Conservation (phyloP, 2,797 vertebrate species). For the Chloroceryle inda region DNA sequence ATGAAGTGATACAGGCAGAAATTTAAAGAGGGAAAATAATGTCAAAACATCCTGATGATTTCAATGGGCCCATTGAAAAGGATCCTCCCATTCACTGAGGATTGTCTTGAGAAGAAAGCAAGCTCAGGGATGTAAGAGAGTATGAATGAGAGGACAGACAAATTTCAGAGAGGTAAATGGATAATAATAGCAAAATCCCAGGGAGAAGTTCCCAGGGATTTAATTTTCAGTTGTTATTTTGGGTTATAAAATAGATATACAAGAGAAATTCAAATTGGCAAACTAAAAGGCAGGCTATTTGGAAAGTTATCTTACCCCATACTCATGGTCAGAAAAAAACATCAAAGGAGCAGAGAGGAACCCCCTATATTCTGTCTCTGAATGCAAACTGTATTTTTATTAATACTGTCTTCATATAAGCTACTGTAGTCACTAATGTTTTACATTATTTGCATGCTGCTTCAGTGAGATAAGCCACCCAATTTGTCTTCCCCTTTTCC, state of each 20-base stretch:
- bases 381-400: conserved; percentile 4
- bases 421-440: not conserved
- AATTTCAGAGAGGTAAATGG: not conserved
- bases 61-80: not conserved
- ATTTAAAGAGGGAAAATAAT: not conserved
- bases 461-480: not conserved
- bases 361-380: not conserved
- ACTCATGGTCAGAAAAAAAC: not conserved
- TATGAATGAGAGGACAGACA: not conserved
- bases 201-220: not conserved
- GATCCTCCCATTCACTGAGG: not conserved
- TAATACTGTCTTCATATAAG: not conserved
- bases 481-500: not conserved
- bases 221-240: not conserved
- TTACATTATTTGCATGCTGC: not conserved
- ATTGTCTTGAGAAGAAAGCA: not conserved
- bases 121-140: not conserved
- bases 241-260: not conserved
- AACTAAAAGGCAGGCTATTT: not conserved
- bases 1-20: not conserved
- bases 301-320: not conserved
- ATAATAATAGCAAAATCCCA: not conserved
- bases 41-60: not conserved
- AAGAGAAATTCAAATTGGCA: not conserved
- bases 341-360: not conserved